Evolutionary conservation across 2,113 vertebrate genomes (phyloP).

Genomic region (Hyperoodon ampullatus): DNA sequence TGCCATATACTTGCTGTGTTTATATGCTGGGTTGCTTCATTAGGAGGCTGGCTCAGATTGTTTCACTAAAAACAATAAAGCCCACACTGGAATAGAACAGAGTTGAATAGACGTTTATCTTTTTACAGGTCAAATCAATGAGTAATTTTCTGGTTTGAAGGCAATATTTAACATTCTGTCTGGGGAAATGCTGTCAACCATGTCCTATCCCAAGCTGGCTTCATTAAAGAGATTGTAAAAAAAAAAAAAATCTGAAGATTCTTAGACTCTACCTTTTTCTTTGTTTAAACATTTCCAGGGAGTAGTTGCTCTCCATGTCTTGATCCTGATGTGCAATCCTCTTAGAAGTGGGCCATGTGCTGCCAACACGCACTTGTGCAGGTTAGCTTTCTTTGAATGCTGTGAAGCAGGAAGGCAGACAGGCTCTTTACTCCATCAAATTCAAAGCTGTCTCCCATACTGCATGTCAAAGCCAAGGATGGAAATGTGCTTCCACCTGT

Average conservation of each 20-base stretch:
- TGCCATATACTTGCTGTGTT: background rate
- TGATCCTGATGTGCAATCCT: background rate
- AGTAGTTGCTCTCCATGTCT: background rate
- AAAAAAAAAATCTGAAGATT: conserved; percentile 48
- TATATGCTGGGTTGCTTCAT: background rate
- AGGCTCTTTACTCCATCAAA: background rate
- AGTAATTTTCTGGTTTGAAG: conserved; percentile 76
- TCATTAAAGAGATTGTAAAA: conserved; percentile 50
- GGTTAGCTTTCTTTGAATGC: background rate
- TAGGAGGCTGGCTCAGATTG: conserved; percentile 1
- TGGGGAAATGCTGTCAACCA: conserved; percentile 64
- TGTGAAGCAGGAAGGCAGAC: background rate
- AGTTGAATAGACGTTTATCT: conserved; percentile 72
- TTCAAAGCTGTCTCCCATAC: background rate
- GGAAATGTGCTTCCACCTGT: background rate
- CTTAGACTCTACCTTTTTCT: conserved; percentile 1
- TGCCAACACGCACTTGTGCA: background rate
- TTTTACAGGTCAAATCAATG: conserved; percentile 72
- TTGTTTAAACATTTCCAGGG: background rate
- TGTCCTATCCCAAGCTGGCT: conserved; percentile 39
- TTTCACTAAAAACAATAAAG: conserved; percentile 52
- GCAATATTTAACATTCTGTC: conserved; percentile 61
- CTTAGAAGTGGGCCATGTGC: background rate
- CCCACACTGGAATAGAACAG: background rate
- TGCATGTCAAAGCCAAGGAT: background rate